phyloP scores from a whole-genome alignment of 1,140 invertebrate species.

The Drosophila sproati region DNA sequence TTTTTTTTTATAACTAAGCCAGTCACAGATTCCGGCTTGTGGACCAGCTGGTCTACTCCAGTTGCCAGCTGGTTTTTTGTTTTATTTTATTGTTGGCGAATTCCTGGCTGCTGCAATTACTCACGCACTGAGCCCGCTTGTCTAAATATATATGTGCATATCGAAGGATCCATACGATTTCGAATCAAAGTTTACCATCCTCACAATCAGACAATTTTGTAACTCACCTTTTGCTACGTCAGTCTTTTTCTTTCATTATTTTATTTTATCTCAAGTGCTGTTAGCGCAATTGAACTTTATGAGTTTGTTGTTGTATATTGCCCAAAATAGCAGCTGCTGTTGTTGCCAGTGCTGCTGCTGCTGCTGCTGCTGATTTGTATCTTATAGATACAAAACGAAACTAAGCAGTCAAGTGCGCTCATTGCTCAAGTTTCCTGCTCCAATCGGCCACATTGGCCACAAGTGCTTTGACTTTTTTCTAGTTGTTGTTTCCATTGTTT shows the following conservation, averaged over 20 bases:
- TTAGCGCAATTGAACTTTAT: slow-evolving; percentile 63
- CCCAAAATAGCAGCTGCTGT: slow-evolving; percentile 36
- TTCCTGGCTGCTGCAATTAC: slow-evolving; percentile 18
- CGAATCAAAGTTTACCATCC: slow-evolving; percentile 40
- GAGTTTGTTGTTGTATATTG: slow-evolving; percentile 43
- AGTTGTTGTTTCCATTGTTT: slow-evolving; percentile 10
- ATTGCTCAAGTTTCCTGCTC: slow-evolving; percentile 77
- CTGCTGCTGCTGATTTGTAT: slow-evolving; percentile 46
- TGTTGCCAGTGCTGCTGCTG: slow-evolving; percentile 24
- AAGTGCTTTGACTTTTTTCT: slow-evolving; percentile 63
- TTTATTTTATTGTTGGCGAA: slow-evolving; percentile 4
- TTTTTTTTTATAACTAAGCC: too few relatives aligned
- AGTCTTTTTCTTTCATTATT: slow-evolving; percentile 19
- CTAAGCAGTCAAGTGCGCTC: slow-evolving; percentile 64
- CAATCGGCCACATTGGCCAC: slow-evolving; percentile 46
- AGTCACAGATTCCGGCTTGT: slow-evolving; percentile 46
- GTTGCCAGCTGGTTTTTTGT: slow-evolving; percentile 20
- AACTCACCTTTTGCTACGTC: slow-evolving; percentile 40
- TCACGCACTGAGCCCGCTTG: slow-evolving; percentile 19
- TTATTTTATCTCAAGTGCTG: slow-evolving; percentile 48
- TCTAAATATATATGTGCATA: too few relatives aligned
- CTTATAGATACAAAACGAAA: slow-evolving; percentile 58
- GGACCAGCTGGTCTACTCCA: slow-evolving; percentile 30
- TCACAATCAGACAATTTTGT: slow-evolving; percentile 28
- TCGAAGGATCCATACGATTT: slow-evolving; percentile 11